Base-by-base conservation (phyloP, 2,113 vertebrate genomes). In the Caranx ignobilis region DNA sequence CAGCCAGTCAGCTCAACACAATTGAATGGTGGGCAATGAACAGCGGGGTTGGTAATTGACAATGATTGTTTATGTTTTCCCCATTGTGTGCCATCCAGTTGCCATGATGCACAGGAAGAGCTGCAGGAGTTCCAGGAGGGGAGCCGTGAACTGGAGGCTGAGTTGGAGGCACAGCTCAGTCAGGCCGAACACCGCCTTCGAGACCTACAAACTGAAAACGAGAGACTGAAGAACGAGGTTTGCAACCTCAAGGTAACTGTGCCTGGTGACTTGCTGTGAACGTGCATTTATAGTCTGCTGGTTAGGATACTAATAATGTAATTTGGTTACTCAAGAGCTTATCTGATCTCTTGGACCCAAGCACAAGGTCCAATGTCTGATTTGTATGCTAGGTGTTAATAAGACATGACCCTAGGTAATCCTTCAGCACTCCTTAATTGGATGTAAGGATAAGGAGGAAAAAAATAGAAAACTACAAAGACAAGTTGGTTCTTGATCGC, bases 121-220 rank as follows among this genome's bases (percentile, higher is more conserved):
- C 95, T 99, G 91, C 96, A 96, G 88, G 98, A 99, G 85, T 99
- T 99, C 93, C 98, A 99, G 92, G 98, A 99, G 87, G 98, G 98
- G 64, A 99, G 98, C 93, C 94, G 98, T 70, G 98, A 99, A 82
- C 91, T 99, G 86, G 98, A 99, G 91, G 97, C 98, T 1, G 98
- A 99, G 88, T 89, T 99, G 91, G 98, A 99, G 89, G 96, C 98
- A 1, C 98, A 99, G 82, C 94, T 99, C 16, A 94, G 96, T 48
- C 98, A 99, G 86, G 96, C 97, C 31, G 98, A 99, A 77, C 96
- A 97, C 82, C 96, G 97, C 74, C 97, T 98, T 2, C 92, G 97
- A 89, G 98, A 99, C 90, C 95, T 99, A 83, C 96, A 97, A 71
- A 95, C 94, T 35, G 97, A 99, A 92, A 99, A 99, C 88, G 97